Conservation (phyloP, 2,888 invertebrate species). For the Gisinianus flammeolus region DNA sequence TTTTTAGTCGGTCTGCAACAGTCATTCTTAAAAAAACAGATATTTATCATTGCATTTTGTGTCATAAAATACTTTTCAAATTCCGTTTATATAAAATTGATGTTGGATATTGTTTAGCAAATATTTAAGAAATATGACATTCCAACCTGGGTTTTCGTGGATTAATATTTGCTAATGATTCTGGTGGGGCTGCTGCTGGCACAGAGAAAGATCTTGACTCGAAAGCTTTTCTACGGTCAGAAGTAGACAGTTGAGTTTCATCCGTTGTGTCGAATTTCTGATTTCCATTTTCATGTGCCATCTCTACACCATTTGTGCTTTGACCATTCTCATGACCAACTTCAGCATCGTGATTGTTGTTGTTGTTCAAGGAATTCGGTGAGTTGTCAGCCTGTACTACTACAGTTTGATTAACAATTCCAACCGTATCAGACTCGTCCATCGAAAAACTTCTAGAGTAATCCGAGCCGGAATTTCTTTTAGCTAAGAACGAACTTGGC, state of each 20-base stretch:
- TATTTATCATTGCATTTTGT: no score
- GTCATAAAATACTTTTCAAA: no score
- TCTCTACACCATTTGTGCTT: background rate
- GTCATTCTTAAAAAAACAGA: no score
- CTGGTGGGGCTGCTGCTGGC: conserved; percentile 68
- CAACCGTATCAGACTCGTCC: conserved; percentile 41
- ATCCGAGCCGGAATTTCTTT: conserved; percentile 51
- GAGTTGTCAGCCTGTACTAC: conserved; percentile 29
- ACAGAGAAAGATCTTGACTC: conserved; percentile 72
- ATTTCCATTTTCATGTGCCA: conserved; percentile 38
- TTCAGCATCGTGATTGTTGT: conserved; percentile 42
- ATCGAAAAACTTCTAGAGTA: conserved; percentile 49
- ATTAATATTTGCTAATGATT: conserved; percentile 62
- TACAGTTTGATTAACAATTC: conserved; percentile 3
- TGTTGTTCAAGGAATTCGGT: conserved; percentile 31
- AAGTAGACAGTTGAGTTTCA: conserved; percentile 65
- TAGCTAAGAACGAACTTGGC: conserved; percentile 57
- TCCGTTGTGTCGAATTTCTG: conserved; percentile 21
- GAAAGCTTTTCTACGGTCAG: conserved; percentile 78
- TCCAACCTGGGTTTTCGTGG: conserved; percentile 23
- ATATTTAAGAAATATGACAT: no score
- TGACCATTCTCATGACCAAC: conserved; percentile 21
- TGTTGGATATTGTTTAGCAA: no score
- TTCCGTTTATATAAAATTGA: conserved; percentile 33
- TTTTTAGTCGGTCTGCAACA: conserved; percentile 56